phyloP scores from a whole-genome alignment of 2,113 vertebrate species.

The Alosa alosa region DNA sequence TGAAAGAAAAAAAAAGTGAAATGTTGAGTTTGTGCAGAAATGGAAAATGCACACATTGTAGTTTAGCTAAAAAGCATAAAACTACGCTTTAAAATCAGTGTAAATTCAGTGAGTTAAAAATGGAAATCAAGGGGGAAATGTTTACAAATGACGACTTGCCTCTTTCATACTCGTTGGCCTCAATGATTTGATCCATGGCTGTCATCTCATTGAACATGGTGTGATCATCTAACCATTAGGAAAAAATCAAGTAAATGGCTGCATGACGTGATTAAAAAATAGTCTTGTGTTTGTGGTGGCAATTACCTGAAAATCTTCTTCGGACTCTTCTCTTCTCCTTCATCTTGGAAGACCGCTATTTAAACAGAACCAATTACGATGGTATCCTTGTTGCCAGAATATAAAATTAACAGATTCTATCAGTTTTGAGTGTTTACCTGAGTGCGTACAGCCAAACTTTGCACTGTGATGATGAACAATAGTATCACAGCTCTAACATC shows the following conservation, averaged over 20 bases:
- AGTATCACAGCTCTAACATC: conserved; percentile 17
- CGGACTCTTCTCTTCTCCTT: conserved; percentile 54
- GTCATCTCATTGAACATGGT: conserved; percentile 47
- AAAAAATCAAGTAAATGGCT: background rate
- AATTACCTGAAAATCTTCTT: conserved; percentile 56
- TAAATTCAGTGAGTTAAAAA: background rate
- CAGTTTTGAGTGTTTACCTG: conserved; percentile 57
- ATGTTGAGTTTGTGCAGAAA: background rate
- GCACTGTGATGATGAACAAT: background rate
- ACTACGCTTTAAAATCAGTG: too few species aligned
- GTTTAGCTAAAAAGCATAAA: background rate
- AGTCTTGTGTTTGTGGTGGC: background rate
- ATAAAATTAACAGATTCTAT: background rate
- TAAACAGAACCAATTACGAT: conserved; percentile 9
- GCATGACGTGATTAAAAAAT: background rate
- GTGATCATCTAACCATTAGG: conserved; percentile 25
- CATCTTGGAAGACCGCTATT: conserved; percentile 53
- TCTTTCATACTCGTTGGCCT: conserved; percentile 65
- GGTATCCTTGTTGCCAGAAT: background rate
- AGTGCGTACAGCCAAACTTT: conserved; percentile 41
- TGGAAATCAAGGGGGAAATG: background rate
- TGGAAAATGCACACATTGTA: background rate
- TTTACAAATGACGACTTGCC: conserved; percentile 45
- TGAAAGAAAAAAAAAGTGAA: background rate
- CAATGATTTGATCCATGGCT: conserved; percentile 72